phyloP scores from a whole-genome alignment of 2,888 invertebrate species.

The Tetranychus piercei region DNA sequence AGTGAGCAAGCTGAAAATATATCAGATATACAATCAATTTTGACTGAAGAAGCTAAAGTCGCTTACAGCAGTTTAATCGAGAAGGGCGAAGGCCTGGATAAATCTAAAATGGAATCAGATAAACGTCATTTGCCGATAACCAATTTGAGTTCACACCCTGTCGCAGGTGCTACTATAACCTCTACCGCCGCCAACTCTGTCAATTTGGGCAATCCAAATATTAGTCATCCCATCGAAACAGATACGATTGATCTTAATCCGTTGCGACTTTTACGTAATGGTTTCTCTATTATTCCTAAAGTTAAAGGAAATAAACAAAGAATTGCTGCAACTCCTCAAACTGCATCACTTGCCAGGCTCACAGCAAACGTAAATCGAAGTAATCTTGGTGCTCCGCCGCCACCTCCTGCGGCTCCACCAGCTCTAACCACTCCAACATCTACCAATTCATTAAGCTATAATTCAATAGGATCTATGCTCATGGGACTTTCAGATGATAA shows the following conservation, averaged over 20 bases:
- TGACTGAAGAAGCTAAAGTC: constrained; percentile 71
- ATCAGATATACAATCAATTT: constrained; percentile 69
- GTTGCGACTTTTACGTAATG: constrained; percentile 42
- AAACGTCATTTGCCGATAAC: constrained; percentile 19
- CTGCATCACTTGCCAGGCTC: constrained; percentile 24
- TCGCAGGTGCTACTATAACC: neutral
- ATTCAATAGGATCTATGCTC: neutral
- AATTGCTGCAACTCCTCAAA: constrained; percentile 24
- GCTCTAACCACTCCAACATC: neutral
- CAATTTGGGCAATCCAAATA: neutral
- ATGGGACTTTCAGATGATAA: neutral
- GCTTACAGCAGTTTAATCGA: constrained; percentile 85
- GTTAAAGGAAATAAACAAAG: constrained; percentile 39
- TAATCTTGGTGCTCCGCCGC: constrained; percentile 22
- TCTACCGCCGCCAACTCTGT: constrained; percentile 15
- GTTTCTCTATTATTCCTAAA: constrained; percentile 41
- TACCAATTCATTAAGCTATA: constrained; percentile 23
- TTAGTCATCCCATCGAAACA: neutral
- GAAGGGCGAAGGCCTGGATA: constrained; percentile 33
- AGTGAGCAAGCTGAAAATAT: constrained; percentile 69
- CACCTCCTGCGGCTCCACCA: constrained; percentile 21
- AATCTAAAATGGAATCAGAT: constrained; percentile 18
- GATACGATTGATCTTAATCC: constrained; percentile 40
- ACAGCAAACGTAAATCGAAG: constrained; percentile 23
- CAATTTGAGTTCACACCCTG: neutral